Conservation (phyloP, 2,888 invertebrate genomes). For the Danaus chrysippus region DNA sequence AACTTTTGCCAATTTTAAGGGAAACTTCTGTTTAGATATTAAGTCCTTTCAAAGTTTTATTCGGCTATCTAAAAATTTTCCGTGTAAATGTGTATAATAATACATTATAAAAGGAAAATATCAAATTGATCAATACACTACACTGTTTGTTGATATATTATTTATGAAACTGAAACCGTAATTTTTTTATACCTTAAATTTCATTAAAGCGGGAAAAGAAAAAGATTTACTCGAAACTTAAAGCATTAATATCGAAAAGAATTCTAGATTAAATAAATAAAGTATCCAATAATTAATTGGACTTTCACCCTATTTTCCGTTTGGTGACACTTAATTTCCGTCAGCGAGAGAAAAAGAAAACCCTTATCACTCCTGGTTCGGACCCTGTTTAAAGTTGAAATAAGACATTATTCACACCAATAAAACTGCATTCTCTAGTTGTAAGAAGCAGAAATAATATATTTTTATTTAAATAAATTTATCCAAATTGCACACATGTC, state of each 20-base stretch:
- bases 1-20: constrained; percentile 71
- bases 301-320: constrained; percentile 78
- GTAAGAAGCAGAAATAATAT: not conserved
- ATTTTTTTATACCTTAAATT: constrained; percentile 21
- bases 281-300: constrained; percentile 79
- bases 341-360: constrained; percentile 69
- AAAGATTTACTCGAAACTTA: constrained; percentile 60
- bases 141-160: no score
- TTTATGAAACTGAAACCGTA: not conserved
- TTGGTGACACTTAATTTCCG: constrained; percentile 79
- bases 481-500: constrained; percentile 9
- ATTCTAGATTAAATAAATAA: constrained; percentile 76
- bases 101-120: constrained; percentile 13
- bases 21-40: constrained; percentile 62
- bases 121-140: no score
- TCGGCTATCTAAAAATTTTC: constrained; percentile 48
- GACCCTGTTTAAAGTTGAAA: constrained; percentile 64
- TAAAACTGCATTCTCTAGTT: constrained; percentile 28
- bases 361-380: constrained; percentile 72
- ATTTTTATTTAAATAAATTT: not conserved
- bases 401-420: constrained; percentile 46
- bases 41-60: constrained; percentile 60
- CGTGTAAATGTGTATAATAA: constrained; percentile 56
- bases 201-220: constrained; percentile 43
- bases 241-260: constrained; percentile 71